A percentile compares a stretch with the other conserved stretches of the same genome.
Evolutionary conservation across 1,140 invertebrate genomes (phyloP).

Genomic region (Zophobas morio): DNA sequence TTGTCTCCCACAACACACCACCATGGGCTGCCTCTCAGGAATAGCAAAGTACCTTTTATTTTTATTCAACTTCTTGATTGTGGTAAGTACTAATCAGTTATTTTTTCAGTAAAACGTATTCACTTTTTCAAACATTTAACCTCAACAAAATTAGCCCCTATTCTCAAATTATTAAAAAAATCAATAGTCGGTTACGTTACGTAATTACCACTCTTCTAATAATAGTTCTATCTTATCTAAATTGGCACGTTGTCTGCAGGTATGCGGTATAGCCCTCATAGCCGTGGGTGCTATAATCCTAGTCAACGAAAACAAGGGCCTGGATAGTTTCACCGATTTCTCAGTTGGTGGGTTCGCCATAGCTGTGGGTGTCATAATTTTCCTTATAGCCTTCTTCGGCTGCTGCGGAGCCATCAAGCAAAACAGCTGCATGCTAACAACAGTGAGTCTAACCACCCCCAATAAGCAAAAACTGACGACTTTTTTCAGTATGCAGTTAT

Average conservation of each 20-base stretch:
- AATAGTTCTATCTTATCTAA: background rate
- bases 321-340: constrained; percentile 77
- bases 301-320: constrained; percentile 75
- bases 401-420: constrained; percentile 89
- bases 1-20: background rate
- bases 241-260: constrained; percentile 41
- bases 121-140: constrained; percentile 4
- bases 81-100: constrained; percentile 10
- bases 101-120: background rate
- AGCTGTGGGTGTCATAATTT: constrained; percentile 83
- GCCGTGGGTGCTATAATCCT: constrained; percentile 78
- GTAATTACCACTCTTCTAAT: background rate
- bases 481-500: constrained; percentile 82
- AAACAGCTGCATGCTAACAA: constrained; percentile 88
- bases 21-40: constrained; percentile 18
- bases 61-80: constrained; percentile 30
- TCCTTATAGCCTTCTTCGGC: constrained; percentile 88
- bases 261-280: constrained; percentile 69
- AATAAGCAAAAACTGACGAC: background rate
- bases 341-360: constrained; percentile 83
- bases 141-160: no score
- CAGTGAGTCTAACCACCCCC: constrained; percentile 70
- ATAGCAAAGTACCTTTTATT: constrained; percentile 29
- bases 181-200: no score
- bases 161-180: no score